Base-by-base conservation (phyloP, 2,888 invertebrate species). In the Harpalus rufipes region DNA sequence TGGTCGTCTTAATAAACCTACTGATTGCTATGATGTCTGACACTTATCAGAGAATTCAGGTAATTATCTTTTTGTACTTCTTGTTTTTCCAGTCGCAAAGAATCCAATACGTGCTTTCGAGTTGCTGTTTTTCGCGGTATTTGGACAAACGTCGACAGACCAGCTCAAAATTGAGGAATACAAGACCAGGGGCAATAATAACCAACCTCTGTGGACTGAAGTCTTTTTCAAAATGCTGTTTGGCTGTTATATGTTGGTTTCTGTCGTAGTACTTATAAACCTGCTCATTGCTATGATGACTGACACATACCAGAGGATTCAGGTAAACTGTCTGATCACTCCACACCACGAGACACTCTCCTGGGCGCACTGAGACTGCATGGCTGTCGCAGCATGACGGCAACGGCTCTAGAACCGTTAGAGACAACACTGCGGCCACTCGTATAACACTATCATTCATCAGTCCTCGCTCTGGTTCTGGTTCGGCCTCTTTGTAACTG, bases 11-110 rank as follows among this genome's bases (percentile, higher is more conserved):
- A 90, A 97, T 99, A 93, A 99, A 99, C 93, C 95, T 99, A 91
- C 96, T 99, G 91, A 99, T 99, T 95, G 99, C 99, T 93, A 99
- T 99, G 99, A 99, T 99, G 98, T 98, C 98, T 92, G 99, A 99
- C 94, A 99, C 99, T 89, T 99, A 99, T 92, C 99, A 99, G 92
- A 95, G 98, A 90, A 99, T 99, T 90, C 97, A 99, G 95, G 99
- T 99, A 95, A 94, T 92, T 93, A 91, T 92, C 90, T 87, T 85
- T 85, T 86, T 86, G 85, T 87, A 89, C 87, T 88, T 88, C 91
- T 91, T 92, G 92, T 93, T 93, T 93, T 94, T 94, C 91, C 96
- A 97, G 97, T 97, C 92, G 95, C 95, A 91, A 96, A 97, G 95
- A 96, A 96, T 92, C 97, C 97, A 89, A 92, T 97, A 90, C 95